Conservation (phyloP, 2,113 vertebrate species). For the Notothenia coriiceps region DNA sequence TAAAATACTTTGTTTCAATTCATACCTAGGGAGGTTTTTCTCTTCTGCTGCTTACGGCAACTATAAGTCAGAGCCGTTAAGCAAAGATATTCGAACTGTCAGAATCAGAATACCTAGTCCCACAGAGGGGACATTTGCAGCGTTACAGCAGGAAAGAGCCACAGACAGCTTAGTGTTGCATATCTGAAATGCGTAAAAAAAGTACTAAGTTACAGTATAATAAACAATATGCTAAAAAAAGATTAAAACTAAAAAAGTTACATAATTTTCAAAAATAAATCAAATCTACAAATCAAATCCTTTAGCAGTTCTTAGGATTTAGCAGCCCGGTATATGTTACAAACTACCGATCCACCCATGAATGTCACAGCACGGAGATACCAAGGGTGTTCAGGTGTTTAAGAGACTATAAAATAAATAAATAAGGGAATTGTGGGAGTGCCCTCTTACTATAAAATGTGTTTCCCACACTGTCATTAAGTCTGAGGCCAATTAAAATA, state of each 20-base stretch:
- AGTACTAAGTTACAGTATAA: no score
- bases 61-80: conserved; percentile 11
- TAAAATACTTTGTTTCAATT: conserved; percentile 40
- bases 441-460: not conserved
- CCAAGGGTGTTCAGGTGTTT: not conserved
- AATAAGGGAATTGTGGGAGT: not conserved
- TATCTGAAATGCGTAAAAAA: no score
- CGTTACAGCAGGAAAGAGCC: no score
- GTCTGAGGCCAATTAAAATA: not conserved
- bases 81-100: not conserved
- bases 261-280: no score
- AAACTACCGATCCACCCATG: not conserved
- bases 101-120: no score
- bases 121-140: no score
- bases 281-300: no score
- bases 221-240: no score
- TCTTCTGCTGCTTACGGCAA: not conserved
- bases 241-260: no score
- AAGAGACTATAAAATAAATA: not conserved
- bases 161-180: no score
- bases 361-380: not conserved
- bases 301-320: no score
- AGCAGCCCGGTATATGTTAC: no score
- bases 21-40: conserved; percentile 15
- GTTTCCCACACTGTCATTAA: conserved; percentile 2